A percentile compares a stretch with the other conserved stretches of the same genome.
These are phyloP conservation scores for Cantharis rufa DNA, from an alignment of 2,888 invertebrate species.

Conservation along the genomic window DNA sequence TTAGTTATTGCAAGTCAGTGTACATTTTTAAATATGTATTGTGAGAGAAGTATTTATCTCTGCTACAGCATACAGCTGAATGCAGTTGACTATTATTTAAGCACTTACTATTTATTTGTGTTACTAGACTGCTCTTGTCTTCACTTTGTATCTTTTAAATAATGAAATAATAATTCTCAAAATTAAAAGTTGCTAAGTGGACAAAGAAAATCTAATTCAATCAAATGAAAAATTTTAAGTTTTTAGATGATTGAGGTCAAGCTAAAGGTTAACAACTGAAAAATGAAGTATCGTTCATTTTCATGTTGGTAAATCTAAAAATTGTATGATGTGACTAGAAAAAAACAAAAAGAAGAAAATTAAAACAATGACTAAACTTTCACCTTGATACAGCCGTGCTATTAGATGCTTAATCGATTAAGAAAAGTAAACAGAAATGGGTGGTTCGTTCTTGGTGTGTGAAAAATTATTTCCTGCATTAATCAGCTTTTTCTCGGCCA, in stretches of 20 bases:
- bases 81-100: too few species aligned
- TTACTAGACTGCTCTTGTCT: too few species aligned
- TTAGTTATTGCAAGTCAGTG: too few species aligned
- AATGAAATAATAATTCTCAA: too few species aligned
- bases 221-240: background rate
- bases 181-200: too few species aligned
- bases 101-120: too few species aligned
- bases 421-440: background rate
- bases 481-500: conserved; percentile 4
- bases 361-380: background rate
- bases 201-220: too few species aligned
- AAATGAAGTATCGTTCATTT: background rate
- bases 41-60: too few species aligned
- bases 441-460: background rate
- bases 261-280: background rate
- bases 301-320: background rate
- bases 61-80: too few species aligned
- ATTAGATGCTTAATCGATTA: background rate
- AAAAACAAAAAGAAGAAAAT: background rate
- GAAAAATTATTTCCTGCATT: conserved; percentile 21
- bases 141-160: too few species aligned
- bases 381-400: background rate
- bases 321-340: background rate
- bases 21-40: too few species aligned
- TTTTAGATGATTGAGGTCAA: background rate